Conservation (phyloP, 2,888 invertebrate species). For the Lapara coniferarum region DNA sequence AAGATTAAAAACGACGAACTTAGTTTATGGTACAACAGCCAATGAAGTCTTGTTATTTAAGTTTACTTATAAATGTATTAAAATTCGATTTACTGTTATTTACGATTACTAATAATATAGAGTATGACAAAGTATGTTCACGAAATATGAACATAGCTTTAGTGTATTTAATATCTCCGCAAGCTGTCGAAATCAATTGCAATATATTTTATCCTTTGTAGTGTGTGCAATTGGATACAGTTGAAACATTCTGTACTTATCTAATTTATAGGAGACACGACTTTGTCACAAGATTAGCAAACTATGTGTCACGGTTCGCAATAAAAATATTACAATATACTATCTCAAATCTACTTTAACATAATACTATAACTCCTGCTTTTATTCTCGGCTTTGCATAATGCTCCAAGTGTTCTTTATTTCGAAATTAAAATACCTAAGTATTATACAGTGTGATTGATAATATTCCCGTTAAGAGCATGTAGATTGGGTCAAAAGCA, state of each 20-base stretch:
- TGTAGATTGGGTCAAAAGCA: too few species aligned
- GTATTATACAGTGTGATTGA: too few species aligned
- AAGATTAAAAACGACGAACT: too few species aligned
- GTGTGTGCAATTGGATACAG: slow-evolving; percentile 17
- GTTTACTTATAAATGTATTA: too few species aligned
- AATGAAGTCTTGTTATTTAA: too few species aligned
- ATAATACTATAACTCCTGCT: not conserved
- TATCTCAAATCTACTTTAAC: slow-evolving; percentile 6
- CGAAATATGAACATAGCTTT: too few species aligned
- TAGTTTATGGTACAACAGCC: too few species aligned
- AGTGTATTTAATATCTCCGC: not conserved
- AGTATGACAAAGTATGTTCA: not conserved
- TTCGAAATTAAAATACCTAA: not conserved
- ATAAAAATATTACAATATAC: slow-evolving; percentile 21
- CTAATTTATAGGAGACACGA: slow-evolving; percentile 20
- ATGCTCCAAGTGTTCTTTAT: not conserved
- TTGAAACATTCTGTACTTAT: slow-evolving; percentile 23
- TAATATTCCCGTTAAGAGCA: too few species aligned
- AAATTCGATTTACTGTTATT: too few species aligned
- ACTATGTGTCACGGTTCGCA: slow-evolving; percentile 15
- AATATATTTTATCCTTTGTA: slow-evolving; percentile 17
- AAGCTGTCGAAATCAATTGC: slow-evolving; percentile 17
- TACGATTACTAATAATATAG: not conserved
- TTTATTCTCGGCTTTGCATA: not conserved
- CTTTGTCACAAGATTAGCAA: slow-evolving; percentile 14